phyloP scores from a whole-genome alignment of 2,797 vertebrate genomes.

The Microhierax caerulescens region DNA sequence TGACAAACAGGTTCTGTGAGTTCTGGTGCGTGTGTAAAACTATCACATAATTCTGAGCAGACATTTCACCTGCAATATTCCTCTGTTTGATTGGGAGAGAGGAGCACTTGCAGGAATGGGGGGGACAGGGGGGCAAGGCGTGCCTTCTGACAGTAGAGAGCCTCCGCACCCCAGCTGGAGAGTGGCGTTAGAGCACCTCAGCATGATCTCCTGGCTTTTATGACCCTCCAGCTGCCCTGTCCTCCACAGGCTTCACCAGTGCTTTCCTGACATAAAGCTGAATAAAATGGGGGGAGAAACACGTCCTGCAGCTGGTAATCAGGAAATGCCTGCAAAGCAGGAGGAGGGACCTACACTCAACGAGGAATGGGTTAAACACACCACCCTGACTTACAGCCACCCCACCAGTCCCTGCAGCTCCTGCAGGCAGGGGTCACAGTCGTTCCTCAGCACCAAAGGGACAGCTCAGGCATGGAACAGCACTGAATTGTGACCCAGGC shows the following conservation, averaged over 20 bases:
- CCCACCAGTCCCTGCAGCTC: background rate
- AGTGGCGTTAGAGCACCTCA: background rate
- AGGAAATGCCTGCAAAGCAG: background rate
- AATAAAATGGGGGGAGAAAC: background rate
- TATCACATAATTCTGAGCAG: background rate
- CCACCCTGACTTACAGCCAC: background rate
- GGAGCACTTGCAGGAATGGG: background rate
- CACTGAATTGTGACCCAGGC: fast-evolving
- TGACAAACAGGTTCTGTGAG: slow-evolving; percentile 45
- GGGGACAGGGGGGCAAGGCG: too few species aligned
- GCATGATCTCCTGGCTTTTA: background rate
- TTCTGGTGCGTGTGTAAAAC: background rate
- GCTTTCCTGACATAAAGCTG: background rate
- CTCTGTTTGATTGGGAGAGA: background rate
- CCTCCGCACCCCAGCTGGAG: background rate
- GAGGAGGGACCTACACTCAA: background rate
- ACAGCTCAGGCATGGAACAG: too few species aligned
- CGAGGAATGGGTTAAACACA: background rate
- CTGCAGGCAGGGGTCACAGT: too few species aligned
- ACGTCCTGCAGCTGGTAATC: background rate
- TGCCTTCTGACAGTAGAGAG: too few species aligned
- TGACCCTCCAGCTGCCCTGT: background rate
- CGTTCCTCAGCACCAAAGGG: background rate
- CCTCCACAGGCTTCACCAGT: background rate
- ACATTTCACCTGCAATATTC: background rate